Conservation (phyloP, 2,797 vertebrate species). For the Decapterus maruadsi region DNA sequence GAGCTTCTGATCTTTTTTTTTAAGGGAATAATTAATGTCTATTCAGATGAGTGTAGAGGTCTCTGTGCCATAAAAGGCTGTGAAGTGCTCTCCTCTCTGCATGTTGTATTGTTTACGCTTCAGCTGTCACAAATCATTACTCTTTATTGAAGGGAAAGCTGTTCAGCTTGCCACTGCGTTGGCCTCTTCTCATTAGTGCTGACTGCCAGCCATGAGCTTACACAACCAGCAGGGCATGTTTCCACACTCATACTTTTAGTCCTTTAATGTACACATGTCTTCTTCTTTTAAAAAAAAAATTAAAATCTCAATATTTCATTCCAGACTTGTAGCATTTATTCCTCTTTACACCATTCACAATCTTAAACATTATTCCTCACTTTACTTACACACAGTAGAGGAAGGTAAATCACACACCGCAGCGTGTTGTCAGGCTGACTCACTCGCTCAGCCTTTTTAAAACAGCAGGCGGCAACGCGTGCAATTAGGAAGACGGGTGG, state of each 20-base stretch:
- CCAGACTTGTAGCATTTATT: background rate
- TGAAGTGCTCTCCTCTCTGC: slow-evolving; percentile 7
- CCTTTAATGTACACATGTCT: slow-evolving; percentile 4
- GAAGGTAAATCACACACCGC: background rate
- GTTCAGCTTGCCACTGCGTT: slow-evolving; percentile 14
- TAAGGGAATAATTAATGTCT: slow-evolving; percentile 22
- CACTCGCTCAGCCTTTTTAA: background rate
- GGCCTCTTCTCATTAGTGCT: slow-evolving; percentile 57
- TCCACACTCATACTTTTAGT: slow-evolving; percentile 26
- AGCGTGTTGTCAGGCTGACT: accelerated
- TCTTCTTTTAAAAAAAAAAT: slow-evolving; percentile 2
- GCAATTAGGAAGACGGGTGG: background rate
- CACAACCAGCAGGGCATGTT: slow-evolving; percentile 50
- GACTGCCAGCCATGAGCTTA: slow-evolving; percentile 56
- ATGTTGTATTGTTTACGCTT: slow-evolving; percentile 39
- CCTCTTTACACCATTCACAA: background rate
- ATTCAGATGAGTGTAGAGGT: slow-evolving; percentile 10
- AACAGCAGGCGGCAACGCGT: background rate
- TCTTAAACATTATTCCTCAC: background rate
- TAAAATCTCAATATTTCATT: background rate
- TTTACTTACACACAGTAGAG: background rate
- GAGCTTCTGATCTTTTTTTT: slow-evolving; percentile 19
- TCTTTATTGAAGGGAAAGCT: slow-evolving; percentile 28
- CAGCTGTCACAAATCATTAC: slow-evolving; percentile 47
- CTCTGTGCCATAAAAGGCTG: background rate